Evolutionary conservation across 2,113 vertebrate species (phyloP).

Genomic region (Ammodramus savannarum): DNA sequence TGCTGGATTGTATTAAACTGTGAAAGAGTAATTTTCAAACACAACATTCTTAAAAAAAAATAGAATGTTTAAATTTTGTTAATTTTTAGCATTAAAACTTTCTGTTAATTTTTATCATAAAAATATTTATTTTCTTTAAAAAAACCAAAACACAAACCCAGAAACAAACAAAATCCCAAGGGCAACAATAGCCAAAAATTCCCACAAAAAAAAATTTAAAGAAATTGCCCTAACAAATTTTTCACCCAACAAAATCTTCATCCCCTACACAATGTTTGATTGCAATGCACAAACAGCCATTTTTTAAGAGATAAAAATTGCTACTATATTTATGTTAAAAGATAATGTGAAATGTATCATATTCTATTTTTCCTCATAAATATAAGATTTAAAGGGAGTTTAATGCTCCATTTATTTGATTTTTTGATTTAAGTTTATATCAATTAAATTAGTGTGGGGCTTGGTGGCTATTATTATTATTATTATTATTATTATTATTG

Average conservation of each 20-base stretch:
- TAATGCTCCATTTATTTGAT: neutral
- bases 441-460: neutral
- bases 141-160: neutral
- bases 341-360: neutral
- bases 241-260: neutral
- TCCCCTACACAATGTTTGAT: neutral
- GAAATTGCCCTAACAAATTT: neutral
- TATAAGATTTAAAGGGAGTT: neutral
- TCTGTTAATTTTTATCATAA: neutral
- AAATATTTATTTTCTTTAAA: neutral
- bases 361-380: neutral
- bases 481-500: neutral
- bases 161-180: neutral
- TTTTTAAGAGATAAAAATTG: neutral
- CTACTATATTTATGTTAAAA: neutral
- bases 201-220: neutral
- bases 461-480: neutral
- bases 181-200: neutral
- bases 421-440: neutral
- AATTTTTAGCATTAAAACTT: neutral
- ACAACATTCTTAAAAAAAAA: neutral
- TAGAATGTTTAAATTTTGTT: neutral
- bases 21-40: neutral
- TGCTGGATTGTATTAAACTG: fast-evolving
- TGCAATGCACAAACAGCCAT: neutral